Evolutionary conservation across 2,113 vertebrate species (phyloP), one percentile per base, ranked within the genome.

Genomic region (Lynx canadensis): DNA sequence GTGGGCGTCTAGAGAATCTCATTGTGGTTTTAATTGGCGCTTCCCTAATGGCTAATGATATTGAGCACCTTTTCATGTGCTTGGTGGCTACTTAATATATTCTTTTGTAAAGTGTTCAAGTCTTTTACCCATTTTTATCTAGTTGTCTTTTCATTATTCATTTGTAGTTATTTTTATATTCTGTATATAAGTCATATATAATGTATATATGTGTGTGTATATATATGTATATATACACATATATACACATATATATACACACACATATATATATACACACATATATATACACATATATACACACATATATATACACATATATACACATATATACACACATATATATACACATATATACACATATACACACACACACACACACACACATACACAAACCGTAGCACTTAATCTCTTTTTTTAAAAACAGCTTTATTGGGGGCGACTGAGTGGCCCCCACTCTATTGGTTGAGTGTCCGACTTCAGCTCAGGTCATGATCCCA

Each of bases 81-180:
- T 92, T 88, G 78, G 69, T 69, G 69, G 33, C 45, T 89, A 74
- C n/a, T 65, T 88, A 74, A 88, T 55, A 92, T 52, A 87, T 81
- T 81, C n/a, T 88, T 71, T 63, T 60, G 5, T 60, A 55, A 95
- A 79, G 36, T 91, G 71, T 79, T 80, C 50, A 60, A 66, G 38
- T 71, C 73, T 86, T 95, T 91, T 69, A 38, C 36, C 13, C 60
- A 78, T 71, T 91, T 79, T 86, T 78, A 89, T 73, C 82, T 69
- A 69, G 60, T 50, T 79, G 65, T 87, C 50, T 86, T 93, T 68
- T 79, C 88, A 38, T 69, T 88, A 71, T 57, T 85, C 73, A 50
- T 69, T 69, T 74, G 45, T 19, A 85, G 15, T 95, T 86, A 41
- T 92, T 86, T 79, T 79, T 60, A 80, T 63, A 91, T 91, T 91